Evolutionary conservation across 1,140 invertebrate species (phyloP), one percentile per base, ranked within the genome.

Genomic region (Drosophila kikkawai): DNA sequence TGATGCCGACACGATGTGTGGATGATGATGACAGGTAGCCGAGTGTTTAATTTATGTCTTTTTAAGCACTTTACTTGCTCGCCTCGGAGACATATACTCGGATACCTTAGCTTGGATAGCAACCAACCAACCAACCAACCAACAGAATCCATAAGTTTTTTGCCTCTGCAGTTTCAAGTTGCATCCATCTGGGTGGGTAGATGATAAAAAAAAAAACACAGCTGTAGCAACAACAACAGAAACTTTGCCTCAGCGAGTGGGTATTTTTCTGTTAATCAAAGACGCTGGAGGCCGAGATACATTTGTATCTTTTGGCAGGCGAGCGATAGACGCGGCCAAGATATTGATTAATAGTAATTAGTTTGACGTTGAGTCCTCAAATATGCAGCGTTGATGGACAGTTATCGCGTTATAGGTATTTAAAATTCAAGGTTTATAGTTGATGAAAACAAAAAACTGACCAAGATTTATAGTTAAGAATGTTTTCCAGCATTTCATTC

Each of bases 31-130:
- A 88, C 84, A 87, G 84, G 84, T 87, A 87, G 84, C 84, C 77
- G 69, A 84, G 86, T 90, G 81, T 90, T 90, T 90, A 90, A 90
- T 90, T 85, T 90, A 90, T 90, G 85, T 90, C 85, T 85, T 90
- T 90, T 90, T 90, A 90, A 90, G 85, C 79, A 90, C 85, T 90
- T 88, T 73, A 42, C 66, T 41, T 17, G 64, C 63, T 67, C 66
- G 80, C 79, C 75, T 61, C 70, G 77, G 71, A 69, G 67, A 65
- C 53, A 66, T 29, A 69, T 44, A 68, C 63, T 65, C 48, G 48
- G 44, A 48, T 63, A n/a, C 42, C 47, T 44, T n/a, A 22, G 45
- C 45, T 47, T 6, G 42, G 42, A 19, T 44, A 37, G 19, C 17
- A 11, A 13, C 13, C 50, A 26, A 37, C 32, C 17, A 11, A 13